phyloP scores from a whole-genome alignment of 2,113 vertebrate genomes.

The Burhinus oedicnemus region DNA sequence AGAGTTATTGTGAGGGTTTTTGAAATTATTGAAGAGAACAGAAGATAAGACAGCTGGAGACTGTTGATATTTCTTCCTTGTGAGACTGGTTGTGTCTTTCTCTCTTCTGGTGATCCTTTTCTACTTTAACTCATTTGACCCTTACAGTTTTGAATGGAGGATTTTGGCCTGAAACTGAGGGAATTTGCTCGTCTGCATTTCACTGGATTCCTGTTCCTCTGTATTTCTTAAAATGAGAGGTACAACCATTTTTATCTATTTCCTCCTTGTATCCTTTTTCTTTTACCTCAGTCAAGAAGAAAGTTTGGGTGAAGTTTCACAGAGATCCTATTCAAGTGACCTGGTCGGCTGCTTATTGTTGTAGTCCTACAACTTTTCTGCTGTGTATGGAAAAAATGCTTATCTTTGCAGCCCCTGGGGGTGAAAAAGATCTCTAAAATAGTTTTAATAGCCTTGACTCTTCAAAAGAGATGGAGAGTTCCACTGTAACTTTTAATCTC shows the following conservation, averaged over 20 bases:
- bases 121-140: not conserved
- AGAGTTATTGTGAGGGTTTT: not conserved
- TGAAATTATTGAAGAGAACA: not conserved
- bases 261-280: not conserved
- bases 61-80: not conserved
- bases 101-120: not conserved
- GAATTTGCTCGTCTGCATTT: not conserved
- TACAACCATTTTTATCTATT: not conserved
- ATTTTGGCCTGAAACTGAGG: not conserved
- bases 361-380: constrained; percentile 7
- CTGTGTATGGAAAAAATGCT: not conserved
- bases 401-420: not conserved
- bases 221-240: not conserved
- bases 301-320: not conserved
- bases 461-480: not conserved
- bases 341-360: not conserved
- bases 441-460: not conserved
- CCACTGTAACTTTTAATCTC: not conserved
- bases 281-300: not conserved
- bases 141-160: not conserved
- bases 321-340: not conserved
- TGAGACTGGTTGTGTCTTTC: not conserved
- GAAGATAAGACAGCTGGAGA: not conserved
- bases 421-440: not conserved
- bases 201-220: not conserved